Percentiles rank a stretch among this genome's conserved stretches.
These are phyloP conservation scores for Stramonita haemastoma DNA, from an alignment of 2,888 invertebrate species.

Conservation along the genomic window DNA sequence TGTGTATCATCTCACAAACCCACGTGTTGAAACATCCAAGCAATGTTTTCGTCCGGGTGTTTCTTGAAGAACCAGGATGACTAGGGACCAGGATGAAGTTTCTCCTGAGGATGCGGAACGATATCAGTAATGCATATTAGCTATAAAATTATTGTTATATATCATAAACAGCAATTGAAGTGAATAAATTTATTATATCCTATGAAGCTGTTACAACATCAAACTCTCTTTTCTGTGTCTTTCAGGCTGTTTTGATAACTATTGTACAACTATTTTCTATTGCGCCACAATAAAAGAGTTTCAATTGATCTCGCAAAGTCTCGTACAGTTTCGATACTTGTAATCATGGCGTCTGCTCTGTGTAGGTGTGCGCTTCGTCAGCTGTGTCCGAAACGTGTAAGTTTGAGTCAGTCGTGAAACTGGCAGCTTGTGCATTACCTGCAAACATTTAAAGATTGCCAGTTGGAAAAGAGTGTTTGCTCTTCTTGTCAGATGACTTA, in stretches of 20 bases:
- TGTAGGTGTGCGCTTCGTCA: slow-evolving; percentile 22
- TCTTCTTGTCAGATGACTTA: too few relatives aligned
- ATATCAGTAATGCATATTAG: background rate
- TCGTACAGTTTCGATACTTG: background rate
- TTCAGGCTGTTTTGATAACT: too few relatives aligned
- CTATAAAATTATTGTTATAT: background rate
- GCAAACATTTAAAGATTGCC: background rate
- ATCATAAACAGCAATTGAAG: background rate
- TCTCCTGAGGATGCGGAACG: slow-evolving; percentile 27
- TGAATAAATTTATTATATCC: background rate
- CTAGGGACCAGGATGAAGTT: slow-evolving; percentile 67
- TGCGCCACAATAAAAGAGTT: background rate
- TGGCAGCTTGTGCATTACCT: background rate
- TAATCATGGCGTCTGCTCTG: slow-evolving; percentile 42
- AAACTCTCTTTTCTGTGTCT: too few relatives aligned
- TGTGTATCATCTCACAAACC: slow-evolving; percentile 40
- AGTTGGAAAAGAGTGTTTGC: too few relatives aligned
- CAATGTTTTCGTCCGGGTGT: slow-evolving; percentile 78
- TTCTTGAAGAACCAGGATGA: slow-evolving; percentile 76
- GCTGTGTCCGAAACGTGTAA: slow-evolving; percentile 26
- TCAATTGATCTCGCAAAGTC: slow-evolving; percentile 23
- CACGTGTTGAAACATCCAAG: slow-evolving; percentile 47
- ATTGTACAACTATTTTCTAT: slow-evolving; percentile 3
- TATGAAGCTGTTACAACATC: too few relatives aligned
- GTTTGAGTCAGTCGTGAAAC: background rate